Conservation (phyloP, 1,140 invertebrate genomes). For the Dolichoris vasculosae region DNA sequence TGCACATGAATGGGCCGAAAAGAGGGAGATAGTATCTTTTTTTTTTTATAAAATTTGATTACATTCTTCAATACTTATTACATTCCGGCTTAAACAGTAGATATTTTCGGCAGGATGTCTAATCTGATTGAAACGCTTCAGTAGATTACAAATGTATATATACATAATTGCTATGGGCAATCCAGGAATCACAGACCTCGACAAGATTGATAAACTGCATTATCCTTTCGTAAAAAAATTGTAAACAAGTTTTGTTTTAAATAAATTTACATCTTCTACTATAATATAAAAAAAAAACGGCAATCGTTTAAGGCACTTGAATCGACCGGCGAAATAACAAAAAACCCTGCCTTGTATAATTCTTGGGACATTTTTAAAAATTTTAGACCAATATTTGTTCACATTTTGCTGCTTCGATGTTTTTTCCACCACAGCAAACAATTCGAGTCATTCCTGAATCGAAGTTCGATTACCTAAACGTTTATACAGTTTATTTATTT, state of each 20-base stretch:
- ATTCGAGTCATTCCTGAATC: slow-evolving; percentile 18
- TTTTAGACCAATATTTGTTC: neutral
- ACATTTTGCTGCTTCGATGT: neutral
- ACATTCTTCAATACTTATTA: slow-evolving; percentile 26
- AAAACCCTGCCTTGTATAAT: slow-evolving; percentile 3
- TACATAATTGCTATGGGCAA: slow-evolving; percentile 46
- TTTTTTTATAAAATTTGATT: slow-evolving; percentile 18
- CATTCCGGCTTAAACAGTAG: neutral
- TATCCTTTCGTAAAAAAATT: slow-evolving; percentile 33
- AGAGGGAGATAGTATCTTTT: neutral
- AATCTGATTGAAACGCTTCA: slow-evolving; percentile 44
- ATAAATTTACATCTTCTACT: slow-evolving; percentile 44
- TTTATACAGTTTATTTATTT: neutral
- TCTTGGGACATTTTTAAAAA: neutral
- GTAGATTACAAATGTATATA: slow-evolving; percentile 42
- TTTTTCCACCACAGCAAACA: slow-evolving; percentile 3
- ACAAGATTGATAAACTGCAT: slow-evolving; percentile 45
- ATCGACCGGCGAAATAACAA: slow-evolving; percentile 6
- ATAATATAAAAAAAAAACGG: slow-evolving; percentile 30
- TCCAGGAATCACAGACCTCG: slow-evolving; percentile 45
- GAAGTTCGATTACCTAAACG: slow-evolving; percentile 10
- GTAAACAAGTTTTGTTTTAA: slow-evolving; percentile 24
- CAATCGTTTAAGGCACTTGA: slow-evolving; percentile 31
- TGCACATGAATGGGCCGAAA: neutral
- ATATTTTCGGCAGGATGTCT: slow-evolving; percentile 28